Base-by-base conservation (phyloP, 2,888 invertebrate species). In the Tenthredo livida region DNA sequence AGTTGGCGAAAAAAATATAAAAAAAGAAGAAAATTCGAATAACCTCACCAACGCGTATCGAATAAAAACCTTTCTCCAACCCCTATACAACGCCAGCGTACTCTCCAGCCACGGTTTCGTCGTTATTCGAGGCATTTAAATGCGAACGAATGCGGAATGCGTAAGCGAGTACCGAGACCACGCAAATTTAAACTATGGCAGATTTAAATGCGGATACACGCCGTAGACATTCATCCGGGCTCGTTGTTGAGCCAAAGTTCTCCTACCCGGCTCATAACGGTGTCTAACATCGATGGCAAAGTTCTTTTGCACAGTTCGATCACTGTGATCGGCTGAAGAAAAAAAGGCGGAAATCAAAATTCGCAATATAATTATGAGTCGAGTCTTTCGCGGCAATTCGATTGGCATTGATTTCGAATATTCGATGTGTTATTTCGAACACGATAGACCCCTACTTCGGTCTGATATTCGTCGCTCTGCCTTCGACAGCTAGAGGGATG, bases 201-300 rank as follows among this genome's bases (percentile, higher is more conserved):
- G 58, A 80, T 80, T 80, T 80, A 25, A 80, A 80, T 80, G 80
- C 80, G 65, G 80, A 80, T 61, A 80, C 80, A 80, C 80, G 80
- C 65, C 65, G 80, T 80, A 21, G 43, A 54, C 77, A 77, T 77
- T 77, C 47, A 54, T 77, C 77, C 77, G n/a, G 29, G 54, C 25
- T 77, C 25, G 77, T 77, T 54, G 50, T 21, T 15, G 17, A 33
- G 9, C 50, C 29, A 40, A 7, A 43, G n/a, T 7, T n/a, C 43
- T 73, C 6, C 17, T 40, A 15, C 9, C 17, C 9, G 50, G 77
- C 33, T 77, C 12, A 50, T 77, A 77, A 77, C 33, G 33, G 77
- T 77, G 54, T 33, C 77, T 54, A 21, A 54, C 54, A 54, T 54
- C 77, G 50, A 54, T 33, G 54, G 15, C 29, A 12, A n/a, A 25